Percentiles rank a stretch among this genome's conserved stretches.
These are phyloP conservation scores for Antechinus stuartii DNA, from an alignment of 2,113 vertebrate species.

Conservation along the genomic window DNA sequence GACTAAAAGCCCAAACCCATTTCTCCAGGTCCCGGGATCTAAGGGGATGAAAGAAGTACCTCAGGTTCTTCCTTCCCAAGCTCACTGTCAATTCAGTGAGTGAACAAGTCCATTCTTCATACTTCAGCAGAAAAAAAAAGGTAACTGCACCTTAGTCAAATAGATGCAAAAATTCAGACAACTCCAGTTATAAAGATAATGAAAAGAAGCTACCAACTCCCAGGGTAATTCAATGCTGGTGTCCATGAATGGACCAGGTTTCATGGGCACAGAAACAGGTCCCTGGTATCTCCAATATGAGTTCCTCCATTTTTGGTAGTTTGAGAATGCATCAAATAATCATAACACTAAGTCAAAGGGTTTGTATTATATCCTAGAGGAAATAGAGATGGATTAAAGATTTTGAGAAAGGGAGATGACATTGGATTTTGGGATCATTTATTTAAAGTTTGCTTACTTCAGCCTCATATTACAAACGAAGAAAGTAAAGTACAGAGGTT, in stretches of 20 bases:
- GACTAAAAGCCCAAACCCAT: not conserved
- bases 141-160: not conserved
- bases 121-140: not conserved
- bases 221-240: not conserved
- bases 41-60: not conserved
- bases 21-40: not conserved
- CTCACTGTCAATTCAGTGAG: not conserved
- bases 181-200: not conserved
- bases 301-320: not conserved
- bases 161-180: not conserved
- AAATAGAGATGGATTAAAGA: not conserved
- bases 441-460: not conserved
- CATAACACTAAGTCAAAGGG: not conserved
- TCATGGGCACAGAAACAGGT: not conserved
- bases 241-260: not conserved
- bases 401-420: not conserved
- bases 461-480: not conserved
- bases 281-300: not conserved
- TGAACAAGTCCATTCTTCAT: not conserved
- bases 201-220: not conserved
- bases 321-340: not conserved
- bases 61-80: not conserved
- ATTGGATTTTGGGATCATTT: not conserved
- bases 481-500: too few relatives aligned
- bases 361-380: not conserved